Evolutionary conservation across 1,140 invertebrate genomes (phyloP).

Genomic region (Lordiphosa clarofinis): DNA sequence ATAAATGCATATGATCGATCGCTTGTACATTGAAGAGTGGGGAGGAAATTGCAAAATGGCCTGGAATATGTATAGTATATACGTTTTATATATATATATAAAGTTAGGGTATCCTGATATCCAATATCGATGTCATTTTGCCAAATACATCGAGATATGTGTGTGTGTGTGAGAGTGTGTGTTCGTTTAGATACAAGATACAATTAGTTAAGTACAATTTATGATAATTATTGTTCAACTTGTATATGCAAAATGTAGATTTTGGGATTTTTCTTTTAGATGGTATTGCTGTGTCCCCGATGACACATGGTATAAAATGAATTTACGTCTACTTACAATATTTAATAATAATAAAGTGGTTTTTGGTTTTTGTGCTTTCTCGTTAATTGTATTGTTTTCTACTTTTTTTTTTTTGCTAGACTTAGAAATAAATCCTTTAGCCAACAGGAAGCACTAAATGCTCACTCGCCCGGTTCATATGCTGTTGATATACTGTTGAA

Average conservation of each 20-base stretch:
- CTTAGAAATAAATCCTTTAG: constrained; percentile 47
- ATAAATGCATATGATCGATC: constrained; percentile 70
- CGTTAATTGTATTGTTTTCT: constrained; percentile 17
- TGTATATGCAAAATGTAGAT: constrained; percentile 60
- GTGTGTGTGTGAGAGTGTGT: constrained; percentile 22
- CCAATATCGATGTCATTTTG: constrained; percentile 31
- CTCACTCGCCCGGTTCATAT: constrained; percentile 28
- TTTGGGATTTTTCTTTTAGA: constrained; percentile 36
- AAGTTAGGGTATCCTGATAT: constrained; percentile 38
- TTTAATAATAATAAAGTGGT: constrained; percentile 50
- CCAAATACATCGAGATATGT: constrained; percentile 62
- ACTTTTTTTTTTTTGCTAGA: constrained; percentile 28
- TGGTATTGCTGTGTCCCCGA: constrained; percentile 26
- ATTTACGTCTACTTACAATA: constrained; percentile 69
- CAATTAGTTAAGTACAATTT: constrained; percentile 73
- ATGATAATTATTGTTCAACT: constrained; percentile 73
- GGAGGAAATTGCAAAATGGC: constrained; percentile 54
- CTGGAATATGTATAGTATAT: constrained; percentile 33
- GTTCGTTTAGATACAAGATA: constrained; percentile 74
- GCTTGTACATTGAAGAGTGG: constrained; percentile 54
- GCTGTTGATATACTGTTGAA: background rate
- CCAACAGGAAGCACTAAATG: constrained; percentile 56
- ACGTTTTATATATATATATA: constrained; percentile 25
- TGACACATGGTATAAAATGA: constrained; percentile 64
- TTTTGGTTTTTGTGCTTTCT: constrained; percentile 21